These are phyloP conservation scores for Brachystomella parvula DNA, from an alignment of 1,140 invertebrate genomes.

Conservation along the genomic window DNA sequence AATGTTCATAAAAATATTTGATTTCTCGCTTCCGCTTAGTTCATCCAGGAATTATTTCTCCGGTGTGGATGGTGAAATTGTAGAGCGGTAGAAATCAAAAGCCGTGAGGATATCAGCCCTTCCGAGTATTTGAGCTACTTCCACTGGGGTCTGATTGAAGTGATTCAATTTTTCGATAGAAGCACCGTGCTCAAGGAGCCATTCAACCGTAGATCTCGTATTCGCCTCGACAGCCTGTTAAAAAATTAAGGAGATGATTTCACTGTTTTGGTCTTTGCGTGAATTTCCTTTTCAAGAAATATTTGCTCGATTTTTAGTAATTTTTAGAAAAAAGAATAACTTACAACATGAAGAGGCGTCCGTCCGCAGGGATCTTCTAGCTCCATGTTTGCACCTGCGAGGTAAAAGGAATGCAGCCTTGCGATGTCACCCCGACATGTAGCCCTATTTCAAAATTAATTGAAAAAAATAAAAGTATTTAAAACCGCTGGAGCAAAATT, in stretches of 20 bases:
- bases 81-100: no score
- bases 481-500: background rate
- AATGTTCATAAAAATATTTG: no score
- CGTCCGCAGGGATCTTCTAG: conserved; percentile 52
- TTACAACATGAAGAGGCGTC: conserved; percentile 54
- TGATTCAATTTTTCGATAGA: background rate
- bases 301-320: conserved; percentile 2
- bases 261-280: no score
- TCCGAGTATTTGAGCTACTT: background rate
- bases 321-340: conserved; percentile 11
- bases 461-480: background rate
- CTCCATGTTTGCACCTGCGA: conserved; percentile 58
- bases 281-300: no score
- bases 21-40: no score
- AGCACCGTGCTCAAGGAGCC: conserved; percentile 4
- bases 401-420: conserved; percentile 51
- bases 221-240: background rate
- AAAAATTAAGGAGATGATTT: no score
- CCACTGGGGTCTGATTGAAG: background rate
- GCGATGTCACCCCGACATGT: conserved; percentile 50
- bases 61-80: no score
- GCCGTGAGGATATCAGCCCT: background rate
- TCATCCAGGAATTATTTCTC: no score
- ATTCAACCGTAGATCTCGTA: background rate
- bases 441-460: conserved; percentile 42